Base-by-base conservation (phyloP, 2,797 vertebrate genomes). In the Neosilurus mollespiculum region DNA sequence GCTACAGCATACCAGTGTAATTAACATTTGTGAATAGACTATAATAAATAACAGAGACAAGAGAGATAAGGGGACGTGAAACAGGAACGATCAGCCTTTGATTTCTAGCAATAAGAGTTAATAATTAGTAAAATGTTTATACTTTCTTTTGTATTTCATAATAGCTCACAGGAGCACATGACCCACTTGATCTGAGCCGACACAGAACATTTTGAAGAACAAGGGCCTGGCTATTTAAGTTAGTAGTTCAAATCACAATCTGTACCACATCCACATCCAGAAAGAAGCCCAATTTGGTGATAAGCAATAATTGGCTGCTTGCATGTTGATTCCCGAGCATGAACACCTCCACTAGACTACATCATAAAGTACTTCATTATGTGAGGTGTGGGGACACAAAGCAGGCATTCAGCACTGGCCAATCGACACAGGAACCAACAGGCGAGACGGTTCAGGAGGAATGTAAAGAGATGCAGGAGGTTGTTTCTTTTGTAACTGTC, bases 401-500 rank as follows among this genome's bases (percentile, higher is more conserved):
- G 92, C 83, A 18, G 78, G 84, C 91, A 93, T 94, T 95, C 92
- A 93, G 86, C 37, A 22, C 87, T 81, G 78, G 93, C 93, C 93
- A 95, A 90, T 65, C 51, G 88, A 92, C 91, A 91, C 92, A 92
- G 90, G 88, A 88, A 86, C 73, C 84, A 51, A 73, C 80, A 67
- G 83, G 76, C 59, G 37, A 61, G 65, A 12, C 3, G 14, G 58
- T 30, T 64, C 24, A 51, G 83, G 75, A 78, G 75, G 81, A 64
- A 56, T 61, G 54, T 83, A 80, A 80, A 82, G 84, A 80, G 80
- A 82, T 71, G 56, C 84, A 85, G 83, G 75, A 83, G 80, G 69
- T 83, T 93, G 91, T 94, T 94, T 93, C 92, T 93, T 92, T 93
- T 93, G 93, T 92, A 90, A 92, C 91, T 72, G 81, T 87, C 91